Percentiles rank a stretch among this genome's conserved stretches.
Evolutionary conservation across 2,888 invertebrate genomes (phyloP).

Genomic region (Spicauda simplicius): DNA sequence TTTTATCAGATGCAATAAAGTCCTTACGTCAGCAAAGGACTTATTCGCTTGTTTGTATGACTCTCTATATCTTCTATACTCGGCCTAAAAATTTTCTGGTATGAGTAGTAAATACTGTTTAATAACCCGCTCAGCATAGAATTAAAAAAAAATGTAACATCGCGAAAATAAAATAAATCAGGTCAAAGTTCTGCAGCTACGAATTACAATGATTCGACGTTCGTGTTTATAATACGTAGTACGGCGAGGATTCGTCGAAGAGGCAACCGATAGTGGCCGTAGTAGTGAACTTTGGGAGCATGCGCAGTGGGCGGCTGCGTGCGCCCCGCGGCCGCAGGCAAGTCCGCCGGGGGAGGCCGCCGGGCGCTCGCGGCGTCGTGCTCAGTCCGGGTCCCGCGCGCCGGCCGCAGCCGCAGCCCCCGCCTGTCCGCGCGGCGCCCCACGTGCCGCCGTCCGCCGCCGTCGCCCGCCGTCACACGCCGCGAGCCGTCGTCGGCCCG

Average conservation of each 20-base stretch:
- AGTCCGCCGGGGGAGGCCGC: constrained; percentile 46
- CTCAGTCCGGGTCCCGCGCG: constrained; percentile 7
- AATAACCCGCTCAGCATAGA: not conserved
- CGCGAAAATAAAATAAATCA: not conserved
- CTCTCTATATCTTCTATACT: too few relatives aligned
- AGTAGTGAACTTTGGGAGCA: constrained; percentile 18
- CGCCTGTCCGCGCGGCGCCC: constrained; percentile 35
- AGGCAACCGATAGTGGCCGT: not conserved
- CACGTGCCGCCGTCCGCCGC: constrained; percentile 12
- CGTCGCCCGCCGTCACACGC: constrained; percentile 30
- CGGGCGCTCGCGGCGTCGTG: constrained; percentile 17
- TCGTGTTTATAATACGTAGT: not conserved
- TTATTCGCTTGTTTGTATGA: too few relatives aligned
- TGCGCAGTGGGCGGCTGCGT: not conserved
- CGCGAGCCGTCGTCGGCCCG: constrained; percentile 4
- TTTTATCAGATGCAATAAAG: too few relatives aligned
- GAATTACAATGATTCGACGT: not conserved
- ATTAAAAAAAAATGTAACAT: not conserved
- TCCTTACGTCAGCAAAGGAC: too few relatives aligned
- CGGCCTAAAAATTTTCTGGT: too few relatives aligned
- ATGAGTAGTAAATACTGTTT: too few relatives aligned
- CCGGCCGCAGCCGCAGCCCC: constrained; percentile 26
- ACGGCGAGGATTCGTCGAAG: constrained; percentile 1
- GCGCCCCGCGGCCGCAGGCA: constrained; percentile 39
- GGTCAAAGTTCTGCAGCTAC: too few relatives aligned